Percentiles rank a stretch among this genome's conserved stretches.
Evolutionary conservation across 37 sponge, comb jelly and placozoan genomes (phyloP).

Genomic region (Chondrilla cf. caribensis): DNA sequence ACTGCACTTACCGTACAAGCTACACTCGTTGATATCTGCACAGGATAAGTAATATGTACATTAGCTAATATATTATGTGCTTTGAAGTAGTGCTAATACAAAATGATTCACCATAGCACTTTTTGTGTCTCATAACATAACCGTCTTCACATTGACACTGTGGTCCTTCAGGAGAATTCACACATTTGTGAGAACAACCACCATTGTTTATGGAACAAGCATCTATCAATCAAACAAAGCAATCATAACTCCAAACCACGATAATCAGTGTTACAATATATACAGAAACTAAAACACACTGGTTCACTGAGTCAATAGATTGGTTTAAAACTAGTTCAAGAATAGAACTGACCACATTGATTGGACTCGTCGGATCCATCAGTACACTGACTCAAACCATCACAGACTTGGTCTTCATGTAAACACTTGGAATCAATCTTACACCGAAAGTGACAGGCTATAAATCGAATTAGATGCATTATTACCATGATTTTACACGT

Average conservation of each 20-base stretch:
- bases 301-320: too few species aligned
- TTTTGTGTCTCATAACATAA: neutral
- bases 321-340: too few species aligned
- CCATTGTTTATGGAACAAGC: neutral
- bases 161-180: neutral
- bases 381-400: neutral
- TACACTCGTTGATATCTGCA: constrained; percentile 20
- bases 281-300: too few species aligned
- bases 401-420: neutral
- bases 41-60: too few species aligned
- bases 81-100: neutral
- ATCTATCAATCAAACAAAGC: constrained; percentile 1
- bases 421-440: neutral
- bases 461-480: too few species aligned
- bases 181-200: neutral
- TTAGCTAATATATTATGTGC: neutral
- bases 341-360: neutral
- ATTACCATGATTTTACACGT: too few species aligned
- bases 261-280: too few species aligned
- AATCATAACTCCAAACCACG: too few species aligned
- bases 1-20: neutral
- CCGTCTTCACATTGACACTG: neutral
- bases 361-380: constrained; percentile 18
- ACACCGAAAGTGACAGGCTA: constrained; percentile 6
- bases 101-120: constrained; percentile 4